Percentiles rank a stretch among this genome's conserved stretches.
These are phyloP conservation scores for Apistogramma diplotaenia DNA, from an alignment of 2,113 vertebrate genomes.

Conservation along the genomic window DNA sequence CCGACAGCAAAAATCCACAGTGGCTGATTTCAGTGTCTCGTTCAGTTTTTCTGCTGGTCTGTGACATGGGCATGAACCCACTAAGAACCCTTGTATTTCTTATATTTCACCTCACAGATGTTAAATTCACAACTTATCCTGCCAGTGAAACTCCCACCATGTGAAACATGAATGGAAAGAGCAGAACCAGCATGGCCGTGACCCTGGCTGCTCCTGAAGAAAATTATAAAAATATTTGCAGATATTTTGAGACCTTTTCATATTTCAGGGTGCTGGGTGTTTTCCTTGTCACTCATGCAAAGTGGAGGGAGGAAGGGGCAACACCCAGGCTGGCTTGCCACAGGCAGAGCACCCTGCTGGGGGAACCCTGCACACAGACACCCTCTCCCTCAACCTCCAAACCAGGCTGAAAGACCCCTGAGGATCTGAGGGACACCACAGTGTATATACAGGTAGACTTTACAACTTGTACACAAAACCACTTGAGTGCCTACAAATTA, in stretches of 20 bases:
- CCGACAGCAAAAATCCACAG: background rate
- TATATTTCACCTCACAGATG: background rate
- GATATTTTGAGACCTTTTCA: conserved; percentile 52
- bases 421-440: conserved; percentile 49
- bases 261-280: conserved; percentile 45
- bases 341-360: conserved; percentile 50
- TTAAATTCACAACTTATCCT: background rate
- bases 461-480: conserved; percentile 34
- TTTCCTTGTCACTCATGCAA: conserved; percentile 54
- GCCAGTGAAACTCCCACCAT: background rate
- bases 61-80: background rate
- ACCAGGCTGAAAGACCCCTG: conserved; percentile 27
- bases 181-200: conserved; percentile 16
- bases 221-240: conserved; percentile 40
- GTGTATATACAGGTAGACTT: conserved; percentile 12
- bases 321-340: conserved; percentile 43
- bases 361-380: conserved; percentile 10
- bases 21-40: background rate
- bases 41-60: background rate
- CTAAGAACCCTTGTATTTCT: background rate
- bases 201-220: conserved; percentile 23
- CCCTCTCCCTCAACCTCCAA: background rate
- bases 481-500: background rate
- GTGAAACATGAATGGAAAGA: conserved; percentile 20
- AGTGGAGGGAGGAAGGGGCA: conserved; percentile 51